Evolutionary conservation across 2,797 vertebrate genomes (phyloP), one percentile per base, ranked within the genome.

Genomic region (Gadopsis bispinosus): DNA sequence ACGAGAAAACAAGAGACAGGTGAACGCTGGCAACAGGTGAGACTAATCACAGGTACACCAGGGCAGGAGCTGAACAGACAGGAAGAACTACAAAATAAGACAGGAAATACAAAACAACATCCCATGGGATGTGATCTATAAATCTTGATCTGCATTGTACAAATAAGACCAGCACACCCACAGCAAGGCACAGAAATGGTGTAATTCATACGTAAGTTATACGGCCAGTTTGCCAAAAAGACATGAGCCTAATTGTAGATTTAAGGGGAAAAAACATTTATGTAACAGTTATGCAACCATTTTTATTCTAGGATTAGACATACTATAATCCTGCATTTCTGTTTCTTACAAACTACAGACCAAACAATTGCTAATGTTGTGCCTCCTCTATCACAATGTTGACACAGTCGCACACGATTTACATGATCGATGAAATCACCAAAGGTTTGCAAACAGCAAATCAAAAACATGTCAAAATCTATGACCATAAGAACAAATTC

Each of bases 91-190:
- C n/a, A n/a, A n/a, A n/a, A n/a, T n/a, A n/a, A n/a, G n/a, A n/a
- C n/a, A n/a, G n/a, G n/a, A n/a, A n/a, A n/a, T n/a, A n/a, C n/a
- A n/a, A n/a, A n/a, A n/a, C n/a, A n/a, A n/a, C n/a, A n/a, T n/a
- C n/a, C n/a, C n/a, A n/a, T n/a, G n/a, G n/a, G n/a, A n/a, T n/a
- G n/a, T n/a, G n/a, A n/a, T n/a, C n/a, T n/a, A n/a, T n/a, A n/a
- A n/a, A n/a, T n/a, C n/a, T n/a, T n/a, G n/a, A 75, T 62, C 53
- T 83, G 37, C 69, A 66, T 80, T 81, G 69, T 85, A 90, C 79
- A 92, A 84, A 74, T 81, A 74, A 88, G 84, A 85, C 80, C 86
- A 88, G 84, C 68, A 61, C 83, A 90, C 73, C 78, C 64, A 87
- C 79, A 85, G 86, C 79, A 86, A 88, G 89, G 89, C 85, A 89